Conservation (phyloP, 2,113 vertebrate species). For the Corythoichthys haematopterus region DNA sequence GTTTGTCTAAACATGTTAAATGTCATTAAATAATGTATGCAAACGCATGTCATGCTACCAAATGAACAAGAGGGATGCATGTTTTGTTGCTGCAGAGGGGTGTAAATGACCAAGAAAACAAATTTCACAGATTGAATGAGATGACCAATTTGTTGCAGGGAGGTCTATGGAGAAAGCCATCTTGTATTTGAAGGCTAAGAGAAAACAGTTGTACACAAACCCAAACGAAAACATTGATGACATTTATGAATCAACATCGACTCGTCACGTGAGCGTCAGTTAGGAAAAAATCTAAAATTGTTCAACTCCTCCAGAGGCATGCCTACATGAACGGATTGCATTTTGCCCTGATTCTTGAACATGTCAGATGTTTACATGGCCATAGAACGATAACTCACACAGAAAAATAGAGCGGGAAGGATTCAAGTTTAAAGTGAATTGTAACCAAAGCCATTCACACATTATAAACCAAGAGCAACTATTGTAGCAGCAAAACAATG, state of each 20-base stretch:
- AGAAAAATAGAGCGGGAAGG: not conserved
- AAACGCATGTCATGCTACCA: not conserved
- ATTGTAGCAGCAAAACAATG: conserved; percentile 65
- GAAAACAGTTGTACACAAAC: not conserved
- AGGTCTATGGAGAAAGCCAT: too few relatives aligned
- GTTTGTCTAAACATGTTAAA: not conserved
- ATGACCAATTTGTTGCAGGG: too few relatives aligned
- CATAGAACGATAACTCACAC: conserved; percentile 16
- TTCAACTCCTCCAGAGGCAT: too few relatives aligned
- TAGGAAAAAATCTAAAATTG: not conserved
- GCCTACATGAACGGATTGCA: too few relatives aligned
- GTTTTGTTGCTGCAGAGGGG: not conserved
- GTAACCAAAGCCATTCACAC: conserved; percentile 38
- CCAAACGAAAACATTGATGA: not conserved
- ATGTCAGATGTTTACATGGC: conserved; percentile 26
- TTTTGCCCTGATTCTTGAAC: conserved; percentile 16
- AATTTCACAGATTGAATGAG: not conserved
- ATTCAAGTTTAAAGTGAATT: conserved; percentile 52
- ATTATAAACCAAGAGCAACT: conserved; percentile 58
- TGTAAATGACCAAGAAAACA: not conserved
- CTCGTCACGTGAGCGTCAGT: not conserved
- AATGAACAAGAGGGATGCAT: not conserved
- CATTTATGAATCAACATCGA: not conserved
- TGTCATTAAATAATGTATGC: not conserved
- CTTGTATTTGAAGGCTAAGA: not conserved